Evolutionary conservation across 2,888 invertebrate genomes (phyloP).

Genomic region (Polymixis lichenea): DNA sequence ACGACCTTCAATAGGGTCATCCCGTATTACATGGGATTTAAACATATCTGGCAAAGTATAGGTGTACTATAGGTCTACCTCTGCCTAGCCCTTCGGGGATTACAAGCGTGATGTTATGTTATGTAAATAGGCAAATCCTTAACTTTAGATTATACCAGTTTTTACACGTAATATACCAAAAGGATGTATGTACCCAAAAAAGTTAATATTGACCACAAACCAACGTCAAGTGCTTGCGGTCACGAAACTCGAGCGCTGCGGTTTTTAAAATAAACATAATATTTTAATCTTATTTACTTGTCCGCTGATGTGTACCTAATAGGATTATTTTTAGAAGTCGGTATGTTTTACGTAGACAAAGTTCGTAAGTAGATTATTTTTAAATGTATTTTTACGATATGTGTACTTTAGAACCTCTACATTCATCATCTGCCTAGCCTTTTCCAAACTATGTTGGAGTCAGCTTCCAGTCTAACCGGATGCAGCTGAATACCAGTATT

Average conservation of each 20-base stretch:
- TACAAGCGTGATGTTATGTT: neutral
- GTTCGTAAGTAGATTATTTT: too few species aligned
- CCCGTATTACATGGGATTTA: too few species aligned
- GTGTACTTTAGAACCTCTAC: too few species aligned
- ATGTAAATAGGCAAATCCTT: neutral
- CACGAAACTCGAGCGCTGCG: slow-evolving; percentile 26
- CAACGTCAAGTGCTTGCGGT: slow-evolving; percentile 13
- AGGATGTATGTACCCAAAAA: neutral
- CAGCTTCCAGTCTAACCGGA: too few species aligned
- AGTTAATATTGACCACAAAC: slow-evolving; percentile 32
- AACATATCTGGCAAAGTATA: too few species aligned
- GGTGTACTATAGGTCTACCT: too few species aligned
- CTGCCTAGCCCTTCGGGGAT: neutral
- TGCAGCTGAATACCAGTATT: too few species aligned
- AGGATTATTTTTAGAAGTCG: slow-evolving; percentile 29
- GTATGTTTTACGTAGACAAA: slow-evolving; percentile 17
- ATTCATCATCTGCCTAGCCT: too few species aligned
- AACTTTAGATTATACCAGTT: neutral
- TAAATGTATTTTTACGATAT: too few species aligned
- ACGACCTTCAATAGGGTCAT: too few species aligned
- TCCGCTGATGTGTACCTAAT: slow-evolving; percentile 28
- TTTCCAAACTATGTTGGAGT: too few species aligned
- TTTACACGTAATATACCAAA: neutral
- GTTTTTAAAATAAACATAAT: slow-evolving; percentile 44
- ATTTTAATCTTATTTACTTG: slow-evolving; percentile 48